phyloP scores from a whole-genome alignment of 2,113 vertebrate species.

The Saguinus imperator region DNA sequence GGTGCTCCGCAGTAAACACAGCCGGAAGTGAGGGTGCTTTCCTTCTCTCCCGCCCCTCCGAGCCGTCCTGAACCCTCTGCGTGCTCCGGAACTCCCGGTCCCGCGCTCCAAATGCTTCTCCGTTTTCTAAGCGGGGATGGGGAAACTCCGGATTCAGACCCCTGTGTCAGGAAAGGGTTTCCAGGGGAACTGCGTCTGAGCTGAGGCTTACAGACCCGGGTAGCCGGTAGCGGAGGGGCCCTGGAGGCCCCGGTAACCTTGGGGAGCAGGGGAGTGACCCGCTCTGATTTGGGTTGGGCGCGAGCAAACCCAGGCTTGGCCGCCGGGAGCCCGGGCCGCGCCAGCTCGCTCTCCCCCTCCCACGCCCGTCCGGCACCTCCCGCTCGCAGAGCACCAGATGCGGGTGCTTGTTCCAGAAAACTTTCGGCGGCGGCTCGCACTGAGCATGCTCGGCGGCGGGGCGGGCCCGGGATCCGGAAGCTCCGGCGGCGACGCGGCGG shows the following conservation, averaged over 20 bases:
- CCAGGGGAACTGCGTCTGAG: not conserved
- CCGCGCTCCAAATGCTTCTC: not conserved
- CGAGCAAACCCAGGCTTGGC: not conserved
- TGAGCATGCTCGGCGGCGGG: slow-evolving; percentile 76
- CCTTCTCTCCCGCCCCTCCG: not conserved
- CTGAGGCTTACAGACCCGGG: not conserved
- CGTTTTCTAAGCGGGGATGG: too few relatives aligned
- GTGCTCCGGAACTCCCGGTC: not conserved
- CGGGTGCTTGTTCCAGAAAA: not conserved
- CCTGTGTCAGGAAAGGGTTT: not conserved
- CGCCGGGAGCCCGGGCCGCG: not conserved
- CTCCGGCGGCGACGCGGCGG: not conserved
- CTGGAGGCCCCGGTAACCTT: not conserved
- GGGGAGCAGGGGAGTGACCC: too few relatives aligned
- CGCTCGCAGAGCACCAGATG: not conserved
- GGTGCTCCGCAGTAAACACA: not conserved
- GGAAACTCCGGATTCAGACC: not conserved
- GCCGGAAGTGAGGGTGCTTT: too few relatives aligned
- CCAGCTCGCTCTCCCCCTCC: not conserved
- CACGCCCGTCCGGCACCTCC: rapidly evolving
- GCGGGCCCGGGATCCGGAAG: slow-evolving; percentile 75
- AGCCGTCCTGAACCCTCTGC: not conserved
- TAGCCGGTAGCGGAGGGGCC: rapidly evolving
- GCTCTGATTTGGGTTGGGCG: not conserved
- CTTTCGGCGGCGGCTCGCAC: slow-evolving; percentile 40